Evolutionary conservation across 2,888 invertebrate genomes (phyloP).

Genomic region (Balanococcus diminutus): DNA sequence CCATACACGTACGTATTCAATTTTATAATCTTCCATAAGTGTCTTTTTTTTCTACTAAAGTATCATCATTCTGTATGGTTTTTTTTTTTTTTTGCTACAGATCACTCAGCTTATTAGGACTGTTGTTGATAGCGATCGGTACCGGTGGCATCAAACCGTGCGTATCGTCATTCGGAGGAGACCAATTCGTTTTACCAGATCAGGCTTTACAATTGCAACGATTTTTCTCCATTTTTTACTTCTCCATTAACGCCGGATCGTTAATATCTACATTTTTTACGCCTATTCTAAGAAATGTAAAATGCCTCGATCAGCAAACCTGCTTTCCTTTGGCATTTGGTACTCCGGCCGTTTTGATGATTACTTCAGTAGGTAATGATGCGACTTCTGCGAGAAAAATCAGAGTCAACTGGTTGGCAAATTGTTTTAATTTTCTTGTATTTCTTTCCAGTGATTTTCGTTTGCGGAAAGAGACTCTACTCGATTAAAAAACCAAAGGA

Average conservation of each 20-base stretch:
- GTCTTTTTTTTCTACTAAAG: neutral
- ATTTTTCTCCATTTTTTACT: slow-evolving; percentile 81
- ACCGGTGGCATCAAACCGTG: slow-evolving; percentile 86
- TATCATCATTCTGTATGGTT: neutral
- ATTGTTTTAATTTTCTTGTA: neutral
- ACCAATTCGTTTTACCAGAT: slow-evolving; percentile 72
- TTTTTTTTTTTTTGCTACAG: neutral
- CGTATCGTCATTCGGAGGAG: slow-evolving; percentile 81
- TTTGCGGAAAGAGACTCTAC: slow-evolving; percentile 73
- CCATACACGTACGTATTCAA: slow-evolving; percentile 21
- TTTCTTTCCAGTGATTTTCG: slow-evolving; percentile 74
- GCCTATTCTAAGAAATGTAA: slow-evolving; percentile 73
- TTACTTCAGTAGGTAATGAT: slow-evolving; percentile 65
- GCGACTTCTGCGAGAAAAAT: neutral
- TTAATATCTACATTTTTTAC: slow-evolving; percentile 76
- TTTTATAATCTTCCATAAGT: neutral
- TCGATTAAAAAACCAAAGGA: slow-evolving; percentile 71
- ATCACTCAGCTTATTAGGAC: slow-evolving; percentile 64
- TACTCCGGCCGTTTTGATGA: slow-evolving; percentile 71
- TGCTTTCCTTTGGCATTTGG: slow-evolving; percentile 79
- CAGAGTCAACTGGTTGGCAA: neutral
- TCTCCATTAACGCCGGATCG: slow-evolving; percentile 71
- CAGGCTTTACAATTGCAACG: slow-evolving; percentile 70
- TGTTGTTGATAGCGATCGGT: slow-evolving; percentile 74
- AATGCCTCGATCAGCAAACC: slow-evolving; percentile 70